Evolutionary conservation across 2,888 invertebrate species (phyloP).

Genomic region (Timema cristinae): DNA sequence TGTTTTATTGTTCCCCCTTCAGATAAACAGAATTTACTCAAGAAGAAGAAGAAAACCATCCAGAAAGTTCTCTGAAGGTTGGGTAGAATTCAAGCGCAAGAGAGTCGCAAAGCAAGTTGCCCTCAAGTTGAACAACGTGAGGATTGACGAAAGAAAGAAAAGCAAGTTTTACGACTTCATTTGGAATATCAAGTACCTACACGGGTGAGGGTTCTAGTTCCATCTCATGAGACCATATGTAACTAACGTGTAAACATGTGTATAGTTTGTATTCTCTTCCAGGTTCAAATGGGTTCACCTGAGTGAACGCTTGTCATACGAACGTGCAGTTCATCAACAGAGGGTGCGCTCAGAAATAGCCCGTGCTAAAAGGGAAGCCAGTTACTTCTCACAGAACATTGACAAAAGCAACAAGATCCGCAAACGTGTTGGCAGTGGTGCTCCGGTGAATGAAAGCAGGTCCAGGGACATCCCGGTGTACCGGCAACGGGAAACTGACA

Average conservation of each 20-base stretch:
- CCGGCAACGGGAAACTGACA: slow-evolving; percentile 6
- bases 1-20: not conserved
- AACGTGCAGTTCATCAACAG: slow-evolving; percentile 84
- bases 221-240: too few relatives aligned
- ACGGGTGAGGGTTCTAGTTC: slow-evolving; percentile 49
- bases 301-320: slow-evolving; percentile 89
- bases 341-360: slow-evolving; percentile 81
- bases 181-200: slow-evolving; percentile 96
- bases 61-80: slow-evolving; percentile 81
- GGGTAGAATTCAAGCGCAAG: slow-evolving; percentile 92
- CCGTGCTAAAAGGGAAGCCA: slow-evolving; percentile 86
- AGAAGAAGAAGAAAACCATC: slow-evolving; percentile 52
- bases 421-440: not conserved
- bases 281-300: slow-evolving; percentile 96
- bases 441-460: not conserved
- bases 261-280: slow-evolving; percentile 28
- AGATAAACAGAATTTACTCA: slow-evolving; percentile 51
- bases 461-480: not conserved
- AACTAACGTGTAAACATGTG: too few relatives aligned
- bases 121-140: slow-evolving; percentile 74
- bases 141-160: slow-evolving; percentile 78
- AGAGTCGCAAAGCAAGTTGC: slow-evolving; percentile 85
- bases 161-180: slow-evolving; percentile 84
- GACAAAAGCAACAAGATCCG: slow-evolving; percentile 67
- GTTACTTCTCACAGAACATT: slow-evolving; percentile 78